Evolutionary conservation across 2,113 vertebrate species (phyloP).

Genomic region (Callocephalon fimbriatum): DNA sequence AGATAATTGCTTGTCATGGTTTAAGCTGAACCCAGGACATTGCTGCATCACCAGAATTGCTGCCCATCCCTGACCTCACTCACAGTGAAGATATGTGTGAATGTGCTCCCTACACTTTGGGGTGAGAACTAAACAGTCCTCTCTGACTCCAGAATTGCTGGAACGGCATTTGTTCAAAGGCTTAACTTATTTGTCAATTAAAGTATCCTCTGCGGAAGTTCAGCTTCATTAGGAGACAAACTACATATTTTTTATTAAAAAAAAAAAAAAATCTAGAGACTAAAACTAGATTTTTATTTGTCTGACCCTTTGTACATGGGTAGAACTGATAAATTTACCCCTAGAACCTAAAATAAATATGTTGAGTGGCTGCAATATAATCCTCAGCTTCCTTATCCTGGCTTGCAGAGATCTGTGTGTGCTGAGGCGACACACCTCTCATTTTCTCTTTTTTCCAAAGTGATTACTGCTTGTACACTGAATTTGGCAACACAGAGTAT

Average conservation of each 20-base stretch:
- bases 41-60: not conserved
- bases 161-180: not conserved
- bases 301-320: not conserved
- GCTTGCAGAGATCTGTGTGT: not conserved
- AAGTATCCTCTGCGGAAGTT: not conserved
- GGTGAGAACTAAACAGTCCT: too few relatives aligned
- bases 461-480: not conserved
- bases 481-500: not conserved
- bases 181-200: not conserved
- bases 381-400: not conserved
- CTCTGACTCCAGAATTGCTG: not conserved
- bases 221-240: not conserved
- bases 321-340: not conserved
- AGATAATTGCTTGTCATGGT: not conserved
- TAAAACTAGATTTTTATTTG: not conserved
- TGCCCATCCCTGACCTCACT: not conserved
- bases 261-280: not conserved
- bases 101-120: not conserved
- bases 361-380: not conserved
- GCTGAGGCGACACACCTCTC: not conserved
- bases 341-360: not conserved
- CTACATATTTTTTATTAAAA: not conserved
- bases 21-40: not conserved
- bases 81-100: rapidly evolving
- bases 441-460: not conserved